Percentiles rank a stretch among this genome's conserved stretches.
These are phyloP conservation scores for Stichopus chloronotus DNA, from an alignment of 35 echinoderm and acorn worm genomes.

Conservation along the genomic window DNA sequence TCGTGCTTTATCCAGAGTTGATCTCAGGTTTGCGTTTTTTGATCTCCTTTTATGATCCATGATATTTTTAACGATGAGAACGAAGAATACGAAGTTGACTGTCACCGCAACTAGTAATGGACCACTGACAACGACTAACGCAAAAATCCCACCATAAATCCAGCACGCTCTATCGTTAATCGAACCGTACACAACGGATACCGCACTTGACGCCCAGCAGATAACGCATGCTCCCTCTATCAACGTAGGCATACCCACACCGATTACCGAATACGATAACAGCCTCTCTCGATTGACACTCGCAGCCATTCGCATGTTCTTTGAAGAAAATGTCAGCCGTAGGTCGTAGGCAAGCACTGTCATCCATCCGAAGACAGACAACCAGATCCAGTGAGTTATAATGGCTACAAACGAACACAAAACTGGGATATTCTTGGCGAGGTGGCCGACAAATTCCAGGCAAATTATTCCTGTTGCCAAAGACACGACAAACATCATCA, in stretches of 20 bases:
- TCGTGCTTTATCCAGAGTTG: neutral
- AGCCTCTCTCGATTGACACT: neutral
- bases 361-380: slow-evolving; percentile 30
- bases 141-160: neutral
- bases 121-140: neutral
- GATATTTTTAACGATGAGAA: neutral
- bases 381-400: slow-evolving; percentile 9
- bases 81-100: neutral
- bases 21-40: neutral
- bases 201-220: neutral
- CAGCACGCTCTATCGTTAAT: neutral
- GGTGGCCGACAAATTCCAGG: neutral
- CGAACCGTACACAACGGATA: neutral
- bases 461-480: neutral
- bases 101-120: neutral
- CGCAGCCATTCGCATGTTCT: neutral
- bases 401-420: neutral
- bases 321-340: neutral
- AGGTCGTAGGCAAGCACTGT: slow-evolving; percentile 14
- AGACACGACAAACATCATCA: neutral
- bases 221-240: neutral
- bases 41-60: neutral
- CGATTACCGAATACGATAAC: neutral
- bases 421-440: neutral
- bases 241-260: neutral